Conservation (phyloP, 2,113 vertebrate genomes). For the Sylvietta virens region DNA sequence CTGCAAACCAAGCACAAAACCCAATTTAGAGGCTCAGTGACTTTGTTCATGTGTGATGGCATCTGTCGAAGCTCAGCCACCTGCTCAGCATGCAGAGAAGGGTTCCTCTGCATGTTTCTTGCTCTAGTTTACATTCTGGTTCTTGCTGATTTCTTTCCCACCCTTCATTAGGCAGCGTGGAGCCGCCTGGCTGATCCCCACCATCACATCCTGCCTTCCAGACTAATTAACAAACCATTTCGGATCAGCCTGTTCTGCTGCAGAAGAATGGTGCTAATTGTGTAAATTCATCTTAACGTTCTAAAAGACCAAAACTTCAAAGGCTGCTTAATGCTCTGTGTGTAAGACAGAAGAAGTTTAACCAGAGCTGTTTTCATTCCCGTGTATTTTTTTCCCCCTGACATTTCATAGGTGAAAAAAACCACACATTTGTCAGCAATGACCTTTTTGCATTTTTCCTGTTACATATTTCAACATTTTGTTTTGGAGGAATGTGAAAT, state of each 20-base stretch:
- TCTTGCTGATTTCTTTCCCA: slow-evolving; percentile 2
- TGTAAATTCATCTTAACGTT: neutral
- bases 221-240: neutral
- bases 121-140: neutral
- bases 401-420: neutral
- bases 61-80: neutral
- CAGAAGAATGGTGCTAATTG: neutral
- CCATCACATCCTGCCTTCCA: neutral
- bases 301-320: slow-evolving; percentile 9
- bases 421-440: neutral
- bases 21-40: neutral
- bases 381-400: neutral
- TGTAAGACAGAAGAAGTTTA: neutral
- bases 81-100: neutral
- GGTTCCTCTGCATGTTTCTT: neutral
- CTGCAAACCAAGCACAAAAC: slow-evolving; percentile 75
- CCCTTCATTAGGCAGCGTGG: neutral
- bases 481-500: neutral
- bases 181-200: neutral
- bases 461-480: neutral
- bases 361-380: neutral
- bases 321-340: neutral
- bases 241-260: neutral
- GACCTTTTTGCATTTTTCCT: neutral
- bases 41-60: neutral